phyloP scores from a whole-genome alignment of 2,113 vertebrate species.

The Corythornis cristatus region DNA sequence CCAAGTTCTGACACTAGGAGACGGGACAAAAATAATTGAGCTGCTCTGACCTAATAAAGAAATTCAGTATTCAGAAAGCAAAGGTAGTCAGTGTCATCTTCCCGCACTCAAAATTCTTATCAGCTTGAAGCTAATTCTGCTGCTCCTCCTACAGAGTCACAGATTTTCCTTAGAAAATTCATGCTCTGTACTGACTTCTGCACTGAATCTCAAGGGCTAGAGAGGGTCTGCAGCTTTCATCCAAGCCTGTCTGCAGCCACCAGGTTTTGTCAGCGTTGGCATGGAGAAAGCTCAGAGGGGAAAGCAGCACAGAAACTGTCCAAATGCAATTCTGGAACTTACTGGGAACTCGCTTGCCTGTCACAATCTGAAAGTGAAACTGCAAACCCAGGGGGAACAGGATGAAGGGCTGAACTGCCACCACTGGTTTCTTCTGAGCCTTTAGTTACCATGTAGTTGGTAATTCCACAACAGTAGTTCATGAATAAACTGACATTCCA shows the following conservation, averaged over 20 bases:
- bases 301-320: background rate
- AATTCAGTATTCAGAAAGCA: slow-evolving; percentile 29
- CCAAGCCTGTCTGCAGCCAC: background rate
- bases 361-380: background rate
- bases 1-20: background rate
- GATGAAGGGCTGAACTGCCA: background rate
- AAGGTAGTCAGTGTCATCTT: slow-evolving; percentile 6
- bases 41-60: slow-evolving; percentile 2
- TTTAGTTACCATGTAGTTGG: background rate
- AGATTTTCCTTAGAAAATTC: background rate
- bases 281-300: background rate
- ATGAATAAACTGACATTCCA: background rate
- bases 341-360: background rate
- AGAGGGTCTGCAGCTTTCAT: background rate
- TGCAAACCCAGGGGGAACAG: background rate
- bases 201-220: background rate
- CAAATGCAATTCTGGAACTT: background rate
- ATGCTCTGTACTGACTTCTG: background rate
- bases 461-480: background rate
- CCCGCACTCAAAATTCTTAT: background rate
- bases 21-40: background rate
- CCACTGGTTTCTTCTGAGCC: background rate
- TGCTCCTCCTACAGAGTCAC: background rate
- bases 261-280: background rate
- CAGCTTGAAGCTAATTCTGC: slow-evolving; percentile 24